These are phyloP conservation scores for Andrena bicolor DNA, from an alignment of 2,888 invertebrate species.

Conservation along the genomic window DNA sequence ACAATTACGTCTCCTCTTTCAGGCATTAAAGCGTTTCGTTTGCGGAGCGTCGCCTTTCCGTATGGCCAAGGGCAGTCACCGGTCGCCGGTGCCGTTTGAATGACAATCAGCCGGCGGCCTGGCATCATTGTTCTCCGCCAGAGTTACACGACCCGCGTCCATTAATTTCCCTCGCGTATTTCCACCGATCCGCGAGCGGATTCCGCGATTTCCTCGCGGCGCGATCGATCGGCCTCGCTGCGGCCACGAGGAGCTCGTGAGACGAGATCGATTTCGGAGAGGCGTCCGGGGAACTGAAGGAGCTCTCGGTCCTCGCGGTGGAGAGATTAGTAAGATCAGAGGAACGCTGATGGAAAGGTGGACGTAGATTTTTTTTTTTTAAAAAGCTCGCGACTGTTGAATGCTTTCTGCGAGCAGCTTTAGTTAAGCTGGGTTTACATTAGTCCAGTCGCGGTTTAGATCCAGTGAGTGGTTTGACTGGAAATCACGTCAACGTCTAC, in stretches of 20 bases:
- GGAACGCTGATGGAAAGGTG: no score
- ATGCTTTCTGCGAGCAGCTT: neutral
- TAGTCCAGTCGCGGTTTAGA: no score
- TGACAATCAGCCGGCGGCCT: slow-evolving; percentile 57
- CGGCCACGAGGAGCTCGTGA: neutral
- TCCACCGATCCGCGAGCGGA: slow-evolving; percentile 14
- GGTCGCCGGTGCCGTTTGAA: slow-evolving; percentile 62
- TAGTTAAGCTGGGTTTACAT: no score
- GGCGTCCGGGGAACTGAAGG: neutral
- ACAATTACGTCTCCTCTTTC: slow-evolving; percentile 65
- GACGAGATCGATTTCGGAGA: slow-evolving; percentile 19
- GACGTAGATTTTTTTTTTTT: no score
- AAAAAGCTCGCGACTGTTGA: neutral
- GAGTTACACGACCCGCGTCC: slow-evolving; percentile 51
- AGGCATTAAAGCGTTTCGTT: slow-evolving; percentile 66
- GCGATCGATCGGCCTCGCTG: neutral
- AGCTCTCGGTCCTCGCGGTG: neutral
- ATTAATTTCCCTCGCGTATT: slow-evolving; percentile 53
- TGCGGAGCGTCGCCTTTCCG: slow-evolving; percentile 66
- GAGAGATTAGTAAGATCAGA: neutral
- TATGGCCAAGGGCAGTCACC: slow-evolving; percentile 68
- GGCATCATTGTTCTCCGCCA: slow-evolving; percentile 37
- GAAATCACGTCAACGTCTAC: no score
- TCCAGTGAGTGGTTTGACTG: no score
- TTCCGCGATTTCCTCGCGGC: slow-evolving; percentile 11